Percentiles rank a stretch among this genome's conserved stretches.
These are phyloP conservation scores for Decapterus maruadsi DNA, from an alignment of 2,797 vertebrate genomes.

Conservation along the genomic window DNA sequence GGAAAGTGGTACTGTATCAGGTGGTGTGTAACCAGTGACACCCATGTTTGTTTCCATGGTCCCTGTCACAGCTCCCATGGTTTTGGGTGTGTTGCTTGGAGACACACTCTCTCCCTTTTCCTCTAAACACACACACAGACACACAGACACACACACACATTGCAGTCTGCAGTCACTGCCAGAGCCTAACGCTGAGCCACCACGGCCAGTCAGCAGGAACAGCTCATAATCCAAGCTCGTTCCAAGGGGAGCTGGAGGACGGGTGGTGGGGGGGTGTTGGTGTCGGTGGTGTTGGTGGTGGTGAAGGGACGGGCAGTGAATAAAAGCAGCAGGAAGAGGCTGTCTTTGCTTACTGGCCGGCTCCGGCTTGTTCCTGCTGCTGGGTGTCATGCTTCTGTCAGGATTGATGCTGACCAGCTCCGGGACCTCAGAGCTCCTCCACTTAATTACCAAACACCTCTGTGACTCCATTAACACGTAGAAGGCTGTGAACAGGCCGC, in stretches of 20 bases:
- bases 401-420: slow-evolving; percentile 36
- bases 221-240: slow-evolving; percentile 34
- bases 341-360: slow-evolving; percentile 11
- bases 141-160: slow-evolving; percentile 28
- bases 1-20: background rate
- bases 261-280: background rate
- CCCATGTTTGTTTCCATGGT: slow-evolving; percentile 7
- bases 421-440: slow-evolving; percentile 30
- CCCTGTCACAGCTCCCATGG: background rate
- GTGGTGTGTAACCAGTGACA: slow-evolving; percentile 7
- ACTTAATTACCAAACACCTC: slow-evolving; percentile 50
- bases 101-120: background rate
- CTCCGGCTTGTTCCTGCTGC: slow-evolving; percentile 18
- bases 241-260: slow-evolving; percentile 32
- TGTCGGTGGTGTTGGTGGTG: too few species aligned
- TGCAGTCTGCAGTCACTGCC: slow-evolving; percentile 32
- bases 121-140: background rate
- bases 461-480: slow-evolving; percentile 34
- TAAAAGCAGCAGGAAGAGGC: slow-evolving; percentile 12
- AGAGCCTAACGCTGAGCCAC: slow-evolving; percentile 2
- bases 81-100: slow-evolving; percentile 16
- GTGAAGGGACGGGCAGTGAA: background rate
- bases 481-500: slow-evolving; percentile 5
- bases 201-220: slow-evolving; percentile 32
- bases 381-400: slow-evolving; percentile 37